Evolutionary conservation across 1,140 invertebrate species (phyloP), one percentile per base, ranked within the genome.

Genomic region (Hirudo medicinalis): DNA sequence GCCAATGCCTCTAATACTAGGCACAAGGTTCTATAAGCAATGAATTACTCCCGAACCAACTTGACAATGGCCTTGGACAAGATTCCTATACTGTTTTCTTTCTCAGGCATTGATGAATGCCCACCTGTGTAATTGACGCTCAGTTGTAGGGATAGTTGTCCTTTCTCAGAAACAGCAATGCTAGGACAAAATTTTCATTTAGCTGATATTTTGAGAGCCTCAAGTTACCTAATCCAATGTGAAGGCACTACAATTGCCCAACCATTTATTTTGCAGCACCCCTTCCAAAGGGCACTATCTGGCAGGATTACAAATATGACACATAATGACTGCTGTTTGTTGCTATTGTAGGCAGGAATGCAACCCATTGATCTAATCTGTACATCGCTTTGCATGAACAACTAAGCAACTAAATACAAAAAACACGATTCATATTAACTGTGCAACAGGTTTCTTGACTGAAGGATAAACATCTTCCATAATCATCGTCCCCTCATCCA

Each of bases 101-200:
- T 71, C 0, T 80, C 79, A n/a, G 86, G 85, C 75, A 85, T 82
- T 15, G 85, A 86, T 0, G 86, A 85, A 78, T 87, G 86, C n/a
- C 85, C 84, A 53, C 81, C 79, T 22, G 73, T 73, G 27, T 78
- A 79, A 43, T 81, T 76, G 0, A 84, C 83, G 43, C 75, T 78
- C 27, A 86, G 70, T 74, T 84, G 78, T 0, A 86, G 27, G 13
- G 78, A 80, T 15, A 84, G 70, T 67, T 77, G 80, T 19, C 86
- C 86, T 74, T 87, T 87, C 77, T 86, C 86, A 43, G 83, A 76
- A n/a, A 83, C 80, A 53, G 83, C 83, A 72, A 86, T 79, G 40
- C 84, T 85, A 72, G n/a, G 76, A 72, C 72, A 66, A n/a, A 72
- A n/a, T 25, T 63, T 36, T 11, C 13, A 13, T 49, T 11, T 49